phyloP scores from a whole-genome alignment of 1,140 invertebrate genomes.

The Drosophila chauvacae region DNA sequence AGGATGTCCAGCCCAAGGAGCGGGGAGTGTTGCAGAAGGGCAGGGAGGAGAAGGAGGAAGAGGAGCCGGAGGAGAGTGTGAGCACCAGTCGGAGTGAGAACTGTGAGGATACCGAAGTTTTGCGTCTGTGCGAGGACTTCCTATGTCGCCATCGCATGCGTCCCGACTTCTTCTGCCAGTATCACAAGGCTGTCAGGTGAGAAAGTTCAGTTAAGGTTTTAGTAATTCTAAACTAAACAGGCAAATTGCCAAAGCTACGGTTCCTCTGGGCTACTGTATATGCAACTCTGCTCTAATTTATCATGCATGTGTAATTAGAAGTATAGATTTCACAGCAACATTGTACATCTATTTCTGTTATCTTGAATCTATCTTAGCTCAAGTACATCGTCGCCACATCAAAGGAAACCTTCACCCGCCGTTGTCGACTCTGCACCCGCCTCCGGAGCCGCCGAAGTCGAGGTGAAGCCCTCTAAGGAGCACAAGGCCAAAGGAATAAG shows the following conservation, averaged over 20 bases:
- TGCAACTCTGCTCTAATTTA: not conserved
- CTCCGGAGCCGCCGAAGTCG: constrained; percentile 1
- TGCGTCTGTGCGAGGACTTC: constrained; percentile 88
- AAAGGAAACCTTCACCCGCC: constrained; percentile 57
- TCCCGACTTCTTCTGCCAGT: constrained; percentile 88
- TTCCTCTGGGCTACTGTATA: too few relatives aligned
- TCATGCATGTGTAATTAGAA: not conserved
- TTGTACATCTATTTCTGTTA: not conserved
- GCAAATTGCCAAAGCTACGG: too few relatives aligned
- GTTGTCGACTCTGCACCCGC: constrained; percentile 10
- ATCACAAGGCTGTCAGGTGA: constrained; percentile 82
- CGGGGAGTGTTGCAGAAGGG: not conserved
- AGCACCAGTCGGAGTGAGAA: constrained; percentile 50
- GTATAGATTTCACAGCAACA: not conserved
- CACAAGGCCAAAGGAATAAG: constrained; percentile 15
- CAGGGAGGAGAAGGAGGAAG: not conserved
- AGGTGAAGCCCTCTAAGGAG: constrained; percentile 38
- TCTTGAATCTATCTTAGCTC: constrained; percentile 36
- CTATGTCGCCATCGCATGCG: constrained; percentile 87
- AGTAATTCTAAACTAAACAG: too few relatives aligned
- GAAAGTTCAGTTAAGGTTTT: not conserved
- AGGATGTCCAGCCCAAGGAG: constrained; percentile 11
- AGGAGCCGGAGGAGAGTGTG: constrained; percentile 26
- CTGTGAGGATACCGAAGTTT: constrained; percentile 78
- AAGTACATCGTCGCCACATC: constrained; percentile 61